These are phyloP conservation scores for Pseudoatta argentina DNA, from an alignment of 1,140 invertebrate species.

Conservation along the genomic window DNA sequence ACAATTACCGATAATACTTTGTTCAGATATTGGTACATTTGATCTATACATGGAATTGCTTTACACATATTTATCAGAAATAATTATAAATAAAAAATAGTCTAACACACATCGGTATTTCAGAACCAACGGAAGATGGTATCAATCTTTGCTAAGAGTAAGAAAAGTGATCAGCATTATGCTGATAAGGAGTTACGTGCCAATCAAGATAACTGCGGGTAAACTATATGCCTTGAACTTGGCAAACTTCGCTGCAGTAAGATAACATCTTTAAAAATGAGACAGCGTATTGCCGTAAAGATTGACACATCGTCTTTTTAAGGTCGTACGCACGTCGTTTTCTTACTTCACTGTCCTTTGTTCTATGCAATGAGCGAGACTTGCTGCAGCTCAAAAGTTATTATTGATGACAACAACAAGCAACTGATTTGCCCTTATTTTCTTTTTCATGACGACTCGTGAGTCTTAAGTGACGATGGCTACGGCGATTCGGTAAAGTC, in stretches of 20 bases:
- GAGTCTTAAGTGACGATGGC: not conserved
- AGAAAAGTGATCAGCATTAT: slow-evolving; percentile 70
- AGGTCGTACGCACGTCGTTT: slow-evolving; percentile 72
- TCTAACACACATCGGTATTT: slow-evolving; percentile 38
- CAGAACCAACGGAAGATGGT: slow-evolving; percentile 72
- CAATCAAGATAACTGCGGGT: slow-evolving; percentile 73
- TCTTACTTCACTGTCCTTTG: slow-evolving; percentile 74
- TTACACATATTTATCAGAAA: not conserved
- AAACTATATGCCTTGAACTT: slow-evolving; percentile 75
- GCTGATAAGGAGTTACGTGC: slow-evolving; percentile 65
- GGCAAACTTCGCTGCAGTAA: slow-evolving; percentile 74
- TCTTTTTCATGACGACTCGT: not conserved
- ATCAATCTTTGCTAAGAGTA: slow-evolving; percentile 64
- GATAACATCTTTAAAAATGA: not conserved
- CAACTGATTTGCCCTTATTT: not conserved
- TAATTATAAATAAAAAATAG: not conserved
- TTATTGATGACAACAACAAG: slow-evolving; percentile 13
- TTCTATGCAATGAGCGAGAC: slow-evolving; percentile 57
- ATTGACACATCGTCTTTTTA: slow-evolving; percentile 41
- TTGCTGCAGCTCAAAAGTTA: not conserved
- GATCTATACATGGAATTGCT: not conserved
- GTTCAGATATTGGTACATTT: not conserved
- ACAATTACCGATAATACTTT: not conserved
- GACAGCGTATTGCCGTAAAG: too few relatives aligned
- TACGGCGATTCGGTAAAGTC: not conserved